Conservation (phyloP, 2,888 invertebrate genomes). For the Hyposoter dolosus region DNA sequence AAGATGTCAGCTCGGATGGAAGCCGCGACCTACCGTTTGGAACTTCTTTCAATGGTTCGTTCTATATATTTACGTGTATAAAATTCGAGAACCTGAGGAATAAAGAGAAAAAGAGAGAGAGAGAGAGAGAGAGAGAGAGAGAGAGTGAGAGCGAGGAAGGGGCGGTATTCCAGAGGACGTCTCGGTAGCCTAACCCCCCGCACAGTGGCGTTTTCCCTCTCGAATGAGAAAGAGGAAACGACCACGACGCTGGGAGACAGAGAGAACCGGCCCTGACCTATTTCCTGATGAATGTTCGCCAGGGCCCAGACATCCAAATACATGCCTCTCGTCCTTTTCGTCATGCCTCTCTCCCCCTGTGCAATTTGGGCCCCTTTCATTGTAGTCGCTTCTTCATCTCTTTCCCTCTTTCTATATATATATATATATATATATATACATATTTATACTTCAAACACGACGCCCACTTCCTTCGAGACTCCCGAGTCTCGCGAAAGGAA, state of each 20-base stretch:
- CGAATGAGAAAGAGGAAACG: constrained; percentile 72
- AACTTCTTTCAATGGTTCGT: constrained; percentile 50
- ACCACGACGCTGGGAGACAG: constrained; percentile 53
- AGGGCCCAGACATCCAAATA: constrained; percentile 63
- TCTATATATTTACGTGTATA: constrained; percentile 3
- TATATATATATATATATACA: neutral
- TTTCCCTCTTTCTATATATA: too few species aligned
- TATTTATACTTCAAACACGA: constrained; percentile 56
- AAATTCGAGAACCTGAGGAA: constrained; percentile 25
- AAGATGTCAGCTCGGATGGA: constrained; percentile 46
- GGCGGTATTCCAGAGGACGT: constrained; percentile 31
- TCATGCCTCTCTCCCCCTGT: constrained; percentile 42
- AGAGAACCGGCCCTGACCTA: constrained; percentile 76
- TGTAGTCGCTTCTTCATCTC: constrained; percentile 61
- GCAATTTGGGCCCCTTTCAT: constrained; percentile 62
- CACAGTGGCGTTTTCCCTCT: constrained; percentile 62
- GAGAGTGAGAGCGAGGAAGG: constrained; percentile 24
- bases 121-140: constrained; percentile 23
- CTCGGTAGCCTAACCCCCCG: constrained; percentile 42
- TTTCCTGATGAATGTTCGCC: constrained; percentile 74
- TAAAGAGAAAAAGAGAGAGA: constrained; percentile 27
- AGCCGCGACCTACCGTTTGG: constrained; percentile 50
- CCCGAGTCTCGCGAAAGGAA: constrained; percentile 60
- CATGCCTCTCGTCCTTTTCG: constrained; percentile 46
- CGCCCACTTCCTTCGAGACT: constrained; percentile 75